Evolutionary conservation across 2,113 vertebrate genomes (phyloP).

Genomic region (Oreocharis arfaki): DNA sequence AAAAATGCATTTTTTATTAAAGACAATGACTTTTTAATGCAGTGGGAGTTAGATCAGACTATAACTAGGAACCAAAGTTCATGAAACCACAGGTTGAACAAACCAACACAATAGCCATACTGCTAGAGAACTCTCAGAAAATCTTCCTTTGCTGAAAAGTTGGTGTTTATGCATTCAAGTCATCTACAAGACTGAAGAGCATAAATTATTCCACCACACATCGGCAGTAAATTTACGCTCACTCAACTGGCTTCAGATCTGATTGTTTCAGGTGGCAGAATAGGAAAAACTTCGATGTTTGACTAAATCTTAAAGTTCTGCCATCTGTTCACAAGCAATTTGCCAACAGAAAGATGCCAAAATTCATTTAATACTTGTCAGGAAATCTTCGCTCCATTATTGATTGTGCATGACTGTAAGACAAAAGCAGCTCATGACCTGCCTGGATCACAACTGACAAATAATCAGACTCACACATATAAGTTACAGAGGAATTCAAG

Average conservation of each 20-base stretch:
- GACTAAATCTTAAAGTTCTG: not conserved
- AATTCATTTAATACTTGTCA: not conserved
- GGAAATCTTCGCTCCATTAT: not conserved
- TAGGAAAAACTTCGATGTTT: slow-evolving; percentile 1
- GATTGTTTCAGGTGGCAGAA: slow-evolving; percentile 25
- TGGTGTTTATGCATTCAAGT: not conserved
- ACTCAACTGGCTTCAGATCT: not conserved
- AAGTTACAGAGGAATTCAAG: not conserved
- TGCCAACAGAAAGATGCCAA: not conserved
- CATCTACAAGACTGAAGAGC: not conserved
- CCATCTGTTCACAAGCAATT: slow-evolving; percentile 23
- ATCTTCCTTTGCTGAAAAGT: not conserved
- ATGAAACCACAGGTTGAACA: not conserved
- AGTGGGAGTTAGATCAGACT: not conserved
- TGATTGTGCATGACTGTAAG: not conserved
- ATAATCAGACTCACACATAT: not conserved
- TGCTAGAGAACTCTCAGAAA: not conserved
- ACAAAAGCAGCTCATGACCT: not conserved
- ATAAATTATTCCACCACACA: not conserved
- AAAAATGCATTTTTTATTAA: not conserved
- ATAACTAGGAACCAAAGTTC: not conserved
- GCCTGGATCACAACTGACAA: not conserved
- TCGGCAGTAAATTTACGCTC: not conserved
- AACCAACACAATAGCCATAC: not conserved
- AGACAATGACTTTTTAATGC: not conserved